Evolutionary conservation across 2,888 invertebrate species (phyloP).

Genomic region (Litoditis marina): DNA sequence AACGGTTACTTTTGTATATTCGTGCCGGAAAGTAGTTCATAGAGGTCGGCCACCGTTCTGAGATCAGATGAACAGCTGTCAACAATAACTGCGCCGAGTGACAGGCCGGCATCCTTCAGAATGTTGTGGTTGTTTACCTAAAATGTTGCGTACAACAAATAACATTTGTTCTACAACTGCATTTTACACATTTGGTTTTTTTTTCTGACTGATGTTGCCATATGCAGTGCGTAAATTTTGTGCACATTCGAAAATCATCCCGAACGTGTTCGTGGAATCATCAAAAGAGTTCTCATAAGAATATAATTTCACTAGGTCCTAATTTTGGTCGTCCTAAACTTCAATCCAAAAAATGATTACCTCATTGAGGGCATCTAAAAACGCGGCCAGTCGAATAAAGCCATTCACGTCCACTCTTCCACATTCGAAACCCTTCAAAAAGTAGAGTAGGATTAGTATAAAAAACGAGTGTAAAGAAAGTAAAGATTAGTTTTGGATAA

Average conservation of each 20-base stretch:
- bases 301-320: too few species aligned
- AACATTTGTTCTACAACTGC: too few species aligned
- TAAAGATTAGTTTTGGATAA: too few species aligned
- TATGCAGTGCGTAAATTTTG: too few species aligned
- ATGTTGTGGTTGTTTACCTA: constrained; percentile 17
- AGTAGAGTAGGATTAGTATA: not conserved
- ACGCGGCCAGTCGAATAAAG: constrained; percentile 48
- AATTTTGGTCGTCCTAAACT: too few species aligned
- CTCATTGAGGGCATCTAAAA: constrained; percentile 48
- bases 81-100: constrained; percentile 51
- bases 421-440: constrained; percentile 49
- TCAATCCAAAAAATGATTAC: constrained; percentile 28
- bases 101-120: constrained; percentile 42
- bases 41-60: constrained; percentile 54
- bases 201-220: too few species aligned
- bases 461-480: too few species aligned
- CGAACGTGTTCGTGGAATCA: too few species aligned
- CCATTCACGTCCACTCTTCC: constrained; percentile 55
- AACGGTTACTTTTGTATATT: constrained; percentile 51
- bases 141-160: too few species aligned
- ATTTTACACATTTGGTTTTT: too few species aligned
- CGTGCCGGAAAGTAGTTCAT: constrained; percentile 53
- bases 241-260: too few species aligned
- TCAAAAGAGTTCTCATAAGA: too few species aligned
- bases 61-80: constrained; percentile 54